Conservation (phyloP, 2,888 invertebrate genomes). For the Galerucella nymphaeae region DNA sequence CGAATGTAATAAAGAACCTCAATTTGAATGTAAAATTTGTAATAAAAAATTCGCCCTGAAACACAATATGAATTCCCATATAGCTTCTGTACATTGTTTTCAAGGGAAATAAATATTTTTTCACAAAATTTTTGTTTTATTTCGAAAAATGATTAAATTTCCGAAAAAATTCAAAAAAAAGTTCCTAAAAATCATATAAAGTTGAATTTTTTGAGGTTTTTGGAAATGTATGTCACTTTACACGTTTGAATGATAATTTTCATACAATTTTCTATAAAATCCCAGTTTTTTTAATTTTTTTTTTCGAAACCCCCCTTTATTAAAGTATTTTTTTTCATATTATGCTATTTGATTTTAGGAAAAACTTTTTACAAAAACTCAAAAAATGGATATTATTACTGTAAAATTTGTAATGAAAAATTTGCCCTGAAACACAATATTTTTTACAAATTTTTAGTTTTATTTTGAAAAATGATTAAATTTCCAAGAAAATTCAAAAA, state of each 20-base stretch:
- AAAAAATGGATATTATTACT: slow-evolving; percentile 17
- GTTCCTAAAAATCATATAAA: no score
- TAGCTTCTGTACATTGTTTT: slow-evolving; percentile 24
- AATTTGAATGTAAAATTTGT: slow-evolving; percentile 45
- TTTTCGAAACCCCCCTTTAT: background rate
- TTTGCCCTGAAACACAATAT: slow-evolving; percentile 53
- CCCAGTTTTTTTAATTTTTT: no score
- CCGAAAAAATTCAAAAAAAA: no score
- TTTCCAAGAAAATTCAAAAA: no score
- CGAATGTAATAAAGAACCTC: slow-evolving; percentile 49
- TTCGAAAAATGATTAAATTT: background rate
- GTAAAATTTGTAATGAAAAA: slow-evolving; percentile 44
- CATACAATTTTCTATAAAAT: no score
- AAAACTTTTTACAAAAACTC: background rate
- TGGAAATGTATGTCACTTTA: no score
- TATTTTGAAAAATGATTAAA: background rate
- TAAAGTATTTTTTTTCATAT: background rate
- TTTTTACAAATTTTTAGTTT: background rate
- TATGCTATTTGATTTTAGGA: background rate
- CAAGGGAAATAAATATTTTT: background rate
- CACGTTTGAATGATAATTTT: no score
- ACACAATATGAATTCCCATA: slow-evolving; percentile 51
- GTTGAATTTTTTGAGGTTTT: no score
- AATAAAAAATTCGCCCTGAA: slow-evolving; percentile 53
- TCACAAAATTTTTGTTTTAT: background rate